These are phyloP conservation scores for Gallinago solitaria DNA, from an alignment of 2,797 vertebrate species.

Conservation along the genomic window DNA sequence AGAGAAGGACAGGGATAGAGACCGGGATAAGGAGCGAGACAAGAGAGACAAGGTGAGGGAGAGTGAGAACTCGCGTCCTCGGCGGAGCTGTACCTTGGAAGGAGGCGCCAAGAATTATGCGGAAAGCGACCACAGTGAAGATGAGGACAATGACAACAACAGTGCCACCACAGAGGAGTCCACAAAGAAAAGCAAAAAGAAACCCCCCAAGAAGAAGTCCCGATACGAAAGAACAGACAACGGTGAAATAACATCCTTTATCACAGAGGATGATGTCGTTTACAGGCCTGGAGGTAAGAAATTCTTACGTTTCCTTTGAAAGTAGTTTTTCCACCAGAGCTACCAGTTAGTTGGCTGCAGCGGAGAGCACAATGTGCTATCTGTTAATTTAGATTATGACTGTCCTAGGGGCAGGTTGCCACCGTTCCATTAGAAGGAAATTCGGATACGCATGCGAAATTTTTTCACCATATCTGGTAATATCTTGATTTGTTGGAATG, in stretches of 20 bases:
- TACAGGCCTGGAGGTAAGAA: slow-evolving; percentile 96
- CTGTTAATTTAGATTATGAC: neutral
- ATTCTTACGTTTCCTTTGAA: rapidly evolving
- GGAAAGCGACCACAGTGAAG: slow-evolving; percentile 96
- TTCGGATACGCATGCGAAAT: neutral
- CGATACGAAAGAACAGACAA: slow-evolving; percentile 95
- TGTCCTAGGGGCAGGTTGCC: neutral
- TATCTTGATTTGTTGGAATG: neutral
- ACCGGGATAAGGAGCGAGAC: slow-evolving; percentile 92
- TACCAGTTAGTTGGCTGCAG: neutral
- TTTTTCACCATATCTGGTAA: rapidly evolving
- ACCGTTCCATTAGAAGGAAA: neutral
- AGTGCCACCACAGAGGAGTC: slow-evolving; percentile 89
- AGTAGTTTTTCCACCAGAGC: neutral
- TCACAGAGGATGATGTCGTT: slow-evolving; percentile 94
- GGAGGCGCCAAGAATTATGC: slow-evolving; percentile 98
- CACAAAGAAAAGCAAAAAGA: slow-evolving; percentile 95
- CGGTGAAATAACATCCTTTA: slow-evolving; percentile 96
- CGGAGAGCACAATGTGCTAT: neutral
- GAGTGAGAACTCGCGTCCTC: slow-evolving; percentile 90
- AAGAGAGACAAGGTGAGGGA: slow-evolving; percentile 89
- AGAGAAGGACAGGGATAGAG: slow-evolving; percentile 93
- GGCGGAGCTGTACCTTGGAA: slow-evolving; percentile 95
- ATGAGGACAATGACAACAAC: slow-evolving; percentile 94
- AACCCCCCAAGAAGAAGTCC: slow-evolving; percentile 96